These are phyloP conservation scores for Erpetoichthys calabaricus DNA, from an alignment of 2,797 vertebrate genomes.

Conservation along the genomic window DNA sequence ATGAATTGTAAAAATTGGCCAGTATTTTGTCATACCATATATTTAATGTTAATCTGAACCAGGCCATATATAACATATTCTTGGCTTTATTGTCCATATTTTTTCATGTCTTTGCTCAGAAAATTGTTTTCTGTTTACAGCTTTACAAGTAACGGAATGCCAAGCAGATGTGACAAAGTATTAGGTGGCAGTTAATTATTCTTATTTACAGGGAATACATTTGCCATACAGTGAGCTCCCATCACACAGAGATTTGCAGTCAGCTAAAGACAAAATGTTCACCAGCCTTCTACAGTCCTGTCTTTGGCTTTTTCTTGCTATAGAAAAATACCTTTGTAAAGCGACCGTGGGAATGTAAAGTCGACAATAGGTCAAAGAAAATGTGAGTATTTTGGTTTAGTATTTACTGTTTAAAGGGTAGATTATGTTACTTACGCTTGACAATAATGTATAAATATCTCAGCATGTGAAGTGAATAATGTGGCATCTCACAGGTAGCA, in stretches of 20 bases:
- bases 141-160: not conserved
- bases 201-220: not conserved
- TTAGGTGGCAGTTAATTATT: not conserved
- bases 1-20: no score
- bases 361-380: constrained; percentile 14
- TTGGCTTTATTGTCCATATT: not conserved
- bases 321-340: constrained; percentile 1
- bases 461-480: constrained; percentile 28
- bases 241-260: no score
- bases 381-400: constrained; percentile 29
- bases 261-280: not conserved
- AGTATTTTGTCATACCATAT: no score
- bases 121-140: not conserved
- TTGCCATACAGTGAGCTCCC: not conserved
- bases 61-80: not conserved
- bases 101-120: not conserved
- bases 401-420: constrained; percentile 40
- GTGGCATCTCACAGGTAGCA: constrained; percentile 13
- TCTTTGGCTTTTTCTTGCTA: not conserved
- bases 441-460: constrained; percentile 42
- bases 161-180: not conserved
- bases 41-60: no score
- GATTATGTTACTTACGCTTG: constrained; percentile 26
- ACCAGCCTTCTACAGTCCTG: not conserved
- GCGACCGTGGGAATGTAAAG: not conserved